A percentile compares a stretch with the other conserved stretches of the same genome.
These are phyloP conservation scores for Cheilosia vernalis DNA, from an alignment of 2,888 invertebrate species.

Conservation along the genomic window DNA sequence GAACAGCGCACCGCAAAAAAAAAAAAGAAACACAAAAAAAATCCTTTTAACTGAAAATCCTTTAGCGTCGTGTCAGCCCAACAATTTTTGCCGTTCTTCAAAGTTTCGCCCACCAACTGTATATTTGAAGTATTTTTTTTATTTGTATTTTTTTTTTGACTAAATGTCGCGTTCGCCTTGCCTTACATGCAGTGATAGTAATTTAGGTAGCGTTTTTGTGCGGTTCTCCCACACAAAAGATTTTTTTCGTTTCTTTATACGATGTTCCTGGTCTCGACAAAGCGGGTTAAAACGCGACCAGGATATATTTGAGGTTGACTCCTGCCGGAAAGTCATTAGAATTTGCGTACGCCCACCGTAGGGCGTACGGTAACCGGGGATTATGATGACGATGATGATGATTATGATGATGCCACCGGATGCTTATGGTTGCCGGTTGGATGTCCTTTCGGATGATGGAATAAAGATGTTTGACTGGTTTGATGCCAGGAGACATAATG, in stretches of 20 bases:
- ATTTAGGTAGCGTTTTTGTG: constrained; percentile 40
- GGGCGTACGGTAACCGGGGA: constrained; percentile 4
- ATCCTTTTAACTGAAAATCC: constrained; percentile 24
- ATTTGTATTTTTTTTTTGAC: constrained; percentile 13
- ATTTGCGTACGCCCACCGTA: constrained; percentile 51
- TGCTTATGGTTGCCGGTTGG: constrained; percentile 64
- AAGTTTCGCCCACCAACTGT: constrained; percentile 27
- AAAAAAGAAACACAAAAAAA: constrained; percentile 3
- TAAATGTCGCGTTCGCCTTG: constrained; percentile 38
- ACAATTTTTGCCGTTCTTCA: constrained; percentile 43
- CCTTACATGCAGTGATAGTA: constrained; percentile 38
- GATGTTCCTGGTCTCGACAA: neutral
- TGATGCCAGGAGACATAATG: constrained; percentile 56
- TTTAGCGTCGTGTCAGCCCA: constrained; percentile 11
- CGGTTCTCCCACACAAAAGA: constrained; percentile 34
- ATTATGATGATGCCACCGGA: constrained; percentile 53
- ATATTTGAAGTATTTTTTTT: neutral
- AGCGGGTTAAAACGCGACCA: constrained; percentile 37
- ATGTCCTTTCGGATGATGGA: constrained; percentile 54
- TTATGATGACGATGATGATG: constrained; percentile 24
- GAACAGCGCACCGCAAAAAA: neutral
- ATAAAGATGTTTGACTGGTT: constrained; percentile 58
- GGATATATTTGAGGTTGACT: constrained; percentile 66
- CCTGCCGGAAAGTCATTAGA: constrained; percentile 66
- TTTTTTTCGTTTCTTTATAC: constrained; percentile 27